phyloP scores from a whole-genome alignment of 1,140 invertebrate species.

The Caenorhabditis brenneri region DNA sequence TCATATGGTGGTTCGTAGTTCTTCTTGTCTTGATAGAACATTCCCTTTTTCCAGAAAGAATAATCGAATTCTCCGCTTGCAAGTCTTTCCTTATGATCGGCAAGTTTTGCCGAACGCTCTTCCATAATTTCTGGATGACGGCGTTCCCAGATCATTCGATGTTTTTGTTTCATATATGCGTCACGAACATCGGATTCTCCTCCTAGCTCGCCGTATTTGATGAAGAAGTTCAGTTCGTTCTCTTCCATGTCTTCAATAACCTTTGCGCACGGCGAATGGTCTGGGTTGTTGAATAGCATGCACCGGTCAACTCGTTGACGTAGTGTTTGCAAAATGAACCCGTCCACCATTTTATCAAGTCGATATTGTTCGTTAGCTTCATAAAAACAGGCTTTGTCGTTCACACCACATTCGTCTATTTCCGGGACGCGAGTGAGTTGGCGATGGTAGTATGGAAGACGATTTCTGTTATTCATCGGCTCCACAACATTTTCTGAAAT shows the following conservation, averaged over 20 bases:
- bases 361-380: constrained; percentile 90
- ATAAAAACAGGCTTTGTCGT: constrained; percentile 82
- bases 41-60: constrained; percentile 70
- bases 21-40: constrained; percentile 68
- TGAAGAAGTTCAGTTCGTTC: constrained; percentile 85
- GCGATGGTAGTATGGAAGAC: constrained; percentile 89
- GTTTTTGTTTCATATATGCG: constrained; percentile 96
- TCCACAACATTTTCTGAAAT: constrained; percentile 81
- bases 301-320: constrained; percentile 84
- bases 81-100: constrained; percentile 59
- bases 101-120: constrained; percentile 72
- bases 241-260: constrained; percentile 78
- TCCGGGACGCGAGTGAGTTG: constrained; percentile 87
- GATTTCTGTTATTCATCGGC: constrained; percentile 80
- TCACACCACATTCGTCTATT: constrained; percentile 89
- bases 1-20: constrained; percentile 65
- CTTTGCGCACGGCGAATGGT: constrained; percentile 73
- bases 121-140: constrained; percentile 77
- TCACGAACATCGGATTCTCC: constrained; percentile 77
- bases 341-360: constrained; percentile 84
- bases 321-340: constrained; percentile 83
- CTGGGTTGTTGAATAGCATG: constrained; percentile 79
- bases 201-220: constrained; percentile 93
- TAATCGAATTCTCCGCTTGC: constrained; percentile 65
- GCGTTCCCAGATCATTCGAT: constrained; percentile 94